Evolutionary conservation across 2,888 invertebrate species (phyloP), one percentile per base, ranked within the genome.

Genomic region (Agapetus fuscipes): DNA sequence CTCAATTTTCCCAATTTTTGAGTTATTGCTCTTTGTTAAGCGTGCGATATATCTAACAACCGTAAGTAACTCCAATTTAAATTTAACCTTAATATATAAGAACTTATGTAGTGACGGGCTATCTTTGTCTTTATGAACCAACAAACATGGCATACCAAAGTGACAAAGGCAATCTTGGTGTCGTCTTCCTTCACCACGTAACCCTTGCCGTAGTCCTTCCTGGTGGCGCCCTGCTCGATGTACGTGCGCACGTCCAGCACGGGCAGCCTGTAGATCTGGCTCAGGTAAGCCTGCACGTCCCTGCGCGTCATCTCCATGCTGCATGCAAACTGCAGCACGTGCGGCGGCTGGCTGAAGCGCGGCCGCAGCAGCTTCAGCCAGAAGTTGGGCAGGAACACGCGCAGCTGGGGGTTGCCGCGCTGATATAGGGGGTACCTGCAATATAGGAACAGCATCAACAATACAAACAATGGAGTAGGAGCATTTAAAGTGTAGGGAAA

Each of bases 351-450:
- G 20, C 71, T 71, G 13, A 69, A 62, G 3, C 58, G 54, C 1
- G 89, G 80, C 37, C 78, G 73, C 1, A 96, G 76, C 12, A 96
- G 55, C 66, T 95, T 96, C 81, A 98, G 80, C 91, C 93, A 97
- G 64, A 97, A 97, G 60, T 96, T 91, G 1, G 97, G 96, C 20
- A 98, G 65, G 61, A 91, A 94, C 7, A 96, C 74, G 41, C 96
- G 70, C 20, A 90, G 64, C 57, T 96, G 96, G n/a, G 97, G 96
- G 60, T 89, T 88, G 10, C 96, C 96, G 58, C 76, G 78, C 61
- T 85, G 84, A 62, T 88, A 95, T 24, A 93, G 55, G 2, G 94
- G 95, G 66, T 95, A 95, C 79, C 88, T 86, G 52, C 31, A 66
- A 70, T 54, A 69, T 68, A 17, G n/a, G 6, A 28, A n/a, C n/a